phyloP scores from a whole-genome alignment of 2,888 invertebrate species.

The Cephus pulcher region DNA sequence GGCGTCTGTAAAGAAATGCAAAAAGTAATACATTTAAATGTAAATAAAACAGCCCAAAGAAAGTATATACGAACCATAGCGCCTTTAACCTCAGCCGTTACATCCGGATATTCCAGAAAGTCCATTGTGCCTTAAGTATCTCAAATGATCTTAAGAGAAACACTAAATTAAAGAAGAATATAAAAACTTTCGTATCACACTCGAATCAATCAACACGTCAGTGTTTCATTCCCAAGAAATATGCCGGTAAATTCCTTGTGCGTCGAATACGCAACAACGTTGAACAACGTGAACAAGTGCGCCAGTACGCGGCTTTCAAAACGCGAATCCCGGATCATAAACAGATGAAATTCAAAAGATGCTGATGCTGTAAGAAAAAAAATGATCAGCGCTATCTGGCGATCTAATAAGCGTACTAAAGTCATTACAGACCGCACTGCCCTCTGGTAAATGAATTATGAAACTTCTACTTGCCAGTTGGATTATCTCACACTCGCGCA shows the following conservation, averaged over 20 bases:
- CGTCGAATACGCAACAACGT: neutral
- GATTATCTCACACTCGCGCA: too few relatives aligned
- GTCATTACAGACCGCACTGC: too few relatives aligned
- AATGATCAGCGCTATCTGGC: too few relatives aligned
- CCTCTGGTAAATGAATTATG: too few relatives aligned
- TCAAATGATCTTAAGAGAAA: neutral
- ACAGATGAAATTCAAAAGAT: too few relatives aligned
- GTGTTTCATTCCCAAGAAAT: neutral
- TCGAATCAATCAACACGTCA: neutral
- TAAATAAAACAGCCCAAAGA: constrained; percentile 2
- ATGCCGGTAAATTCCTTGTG: neutral
- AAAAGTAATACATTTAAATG: constrained; percentile 8
- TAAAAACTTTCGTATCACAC: neutral
- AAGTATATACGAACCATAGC: constrained; percentile 78
- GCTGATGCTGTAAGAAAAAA: too few relatives aligned
- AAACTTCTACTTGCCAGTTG: too few relatives aligned
- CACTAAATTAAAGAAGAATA: neutral
- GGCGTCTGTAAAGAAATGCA: constrained; percentile 75
- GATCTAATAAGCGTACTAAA: too few relatives aligned
- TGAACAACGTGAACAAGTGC: neutral
- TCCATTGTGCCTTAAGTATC: constrained; percentile 70
- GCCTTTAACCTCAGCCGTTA: constrained; percentile 86
- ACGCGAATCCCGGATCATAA: too few relatives aligned
- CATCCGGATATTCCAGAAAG: constrained; percentile 89
- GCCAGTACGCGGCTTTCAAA: neutral